These are phyloP conservation scores for Misgurnus anguillicaudatus DNA, from an alignment of 2,113 vertebrate species.

Conservation along the genomic window DNA sequence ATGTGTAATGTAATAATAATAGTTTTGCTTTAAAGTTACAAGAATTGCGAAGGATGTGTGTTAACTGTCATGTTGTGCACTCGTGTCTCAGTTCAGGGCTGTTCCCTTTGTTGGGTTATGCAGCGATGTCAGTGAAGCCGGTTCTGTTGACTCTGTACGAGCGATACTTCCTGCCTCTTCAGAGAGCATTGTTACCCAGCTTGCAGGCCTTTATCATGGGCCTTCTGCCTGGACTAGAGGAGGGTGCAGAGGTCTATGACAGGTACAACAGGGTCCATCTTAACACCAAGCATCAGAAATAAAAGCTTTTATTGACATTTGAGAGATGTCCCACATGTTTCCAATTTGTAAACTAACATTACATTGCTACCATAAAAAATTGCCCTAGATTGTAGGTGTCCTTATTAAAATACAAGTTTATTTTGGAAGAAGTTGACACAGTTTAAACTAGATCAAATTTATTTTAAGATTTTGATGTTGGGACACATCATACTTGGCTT, in stretches of 20 bases:
- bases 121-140: conserved; percentile 92
- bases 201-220: conserved; percentile 94
- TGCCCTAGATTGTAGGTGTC: too few relatives aligned
- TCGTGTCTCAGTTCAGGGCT: conserved; percentile 81
- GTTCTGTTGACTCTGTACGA: conserved; percentile 90
- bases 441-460: too few relatives aligned
- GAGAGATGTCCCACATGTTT: background rate
- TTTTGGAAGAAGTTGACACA: too few relatives aligned
- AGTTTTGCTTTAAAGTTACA: background rate
- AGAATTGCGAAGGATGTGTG: too few relatives aligned
- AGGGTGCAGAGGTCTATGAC: conserved; percentile 94
- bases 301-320: background rate
- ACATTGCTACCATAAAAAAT: too few relatives aligned
- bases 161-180: conserved; percentile 94
- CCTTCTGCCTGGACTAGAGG: conserved; percentile 92
- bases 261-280: conserved; percentile 72
- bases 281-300: background rate
- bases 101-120: conserved; percentile 91
- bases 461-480: background rate
- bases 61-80: conserved; percentile 42
- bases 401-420: too few relatives aligned
- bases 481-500: background rate
- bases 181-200: conserved; percentile 90
- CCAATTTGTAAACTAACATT: too few relatives aligned
- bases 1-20: background rate